Percentiles rank a stretch among this genome's conserved stretches.
These are phyloP conservation scores for Drosophila mojavensis DNA, from an alignment of 1,140 invertebrate species.

Conservation along the genomic window DNA sequence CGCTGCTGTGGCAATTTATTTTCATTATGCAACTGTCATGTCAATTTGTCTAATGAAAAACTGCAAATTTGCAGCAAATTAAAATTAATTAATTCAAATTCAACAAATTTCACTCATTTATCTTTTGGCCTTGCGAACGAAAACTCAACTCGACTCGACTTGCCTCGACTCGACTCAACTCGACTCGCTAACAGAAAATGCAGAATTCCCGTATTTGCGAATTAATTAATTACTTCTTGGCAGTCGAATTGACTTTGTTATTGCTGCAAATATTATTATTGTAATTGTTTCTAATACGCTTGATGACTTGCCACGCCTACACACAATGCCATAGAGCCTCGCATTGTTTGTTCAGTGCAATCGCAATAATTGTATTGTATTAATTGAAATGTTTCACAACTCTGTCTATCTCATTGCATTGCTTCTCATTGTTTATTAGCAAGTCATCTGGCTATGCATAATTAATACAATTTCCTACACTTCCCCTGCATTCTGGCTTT, in stretches of 20 bases:
- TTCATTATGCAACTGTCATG: conserved; percentile 41
- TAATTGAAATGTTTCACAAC: conserved; percentile 36
- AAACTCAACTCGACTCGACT: too few relatives aligned
- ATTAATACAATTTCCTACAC: conserved; percentile 22
- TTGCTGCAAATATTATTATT: conserved; percentile 36
- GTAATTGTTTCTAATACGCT: conserved; percentile 37
- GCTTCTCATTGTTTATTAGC: conserved; percentile 32
- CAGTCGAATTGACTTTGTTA: conserved; percentile 15
- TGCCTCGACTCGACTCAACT: not conserved
- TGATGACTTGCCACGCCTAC: conserved; percentile 25
- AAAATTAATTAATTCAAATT: conserved; percentile 48
- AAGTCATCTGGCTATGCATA: conserved; percentile 24
- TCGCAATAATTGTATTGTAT: conserved; percentile 31
- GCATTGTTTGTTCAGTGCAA: conserved; percentile 15
- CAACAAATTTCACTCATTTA: conserved; percentile 35
- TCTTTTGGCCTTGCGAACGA: conserved; percentile 7
- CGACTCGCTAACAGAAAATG: not conserved
- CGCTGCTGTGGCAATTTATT: conserved; percentile 12
- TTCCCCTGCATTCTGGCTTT: not conserved
- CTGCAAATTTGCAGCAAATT: conserved; percentile 43
- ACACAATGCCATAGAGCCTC: conserved; percentile 1
- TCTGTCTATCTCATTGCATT: conserved; percentile 7
- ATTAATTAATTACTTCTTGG: conserved; percentile 15
- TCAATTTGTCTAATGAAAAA: conserved; percentile 42
- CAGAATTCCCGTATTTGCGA: conserved; percentile 7